Conservation (phyloP, 2,888 invertebrate genomes). For the Orgyia antiqua region DNA sequence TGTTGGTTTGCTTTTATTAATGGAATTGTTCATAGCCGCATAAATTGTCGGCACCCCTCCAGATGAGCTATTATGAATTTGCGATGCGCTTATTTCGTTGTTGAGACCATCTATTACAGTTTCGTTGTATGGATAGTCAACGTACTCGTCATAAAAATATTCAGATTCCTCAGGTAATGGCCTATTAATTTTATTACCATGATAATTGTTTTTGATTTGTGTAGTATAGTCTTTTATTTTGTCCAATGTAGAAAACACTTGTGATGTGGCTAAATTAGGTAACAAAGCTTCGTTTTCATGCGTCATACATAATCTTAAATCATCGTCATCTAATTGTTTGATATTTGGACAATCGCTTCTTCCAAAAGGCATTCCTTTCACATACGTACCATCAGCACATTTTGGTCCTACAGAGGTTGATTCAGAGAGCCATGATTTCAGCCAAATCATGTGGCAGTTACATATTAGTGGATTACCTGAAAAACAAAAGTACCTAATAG, state of each 20-base stretch:
- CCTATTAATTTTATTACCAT: slow-evolving; percentile 71
- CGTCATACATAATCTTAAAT: slow-evolving; percentile 77
- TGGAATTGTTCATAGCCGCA: slow-evolving; percentile 49
- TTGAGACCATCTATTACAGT: slow-evolving; percentile 61
- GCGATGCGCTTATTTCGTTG: slow-evolving; percentile 42
- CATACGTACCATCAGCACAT: slow-evolving; percentile 86
- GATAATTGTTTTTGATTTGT: slow-evolving; percentile 61
- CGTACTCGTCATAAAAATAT: slow-evolving; percentile 90
- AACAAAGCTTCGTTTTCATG: slow-evolving; percentile 83
- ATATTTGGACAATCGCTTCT: slow-evolving; percentile 81
- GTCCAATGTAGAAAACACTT: slow-evolving; percentile 79
- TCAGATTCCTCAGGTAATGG: slow-evolving; percentile 87
- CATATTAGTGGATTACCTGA: slow-evolving; percentile 90
- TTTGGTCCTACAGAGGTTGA: slow-evolving; percentile 85
- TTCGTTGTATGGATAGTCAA: slow-evolving; percentile 85
- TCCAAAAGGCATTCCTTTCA: slow-evolving; percentile 85
- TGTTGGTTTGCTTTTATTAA: slow-evolving; percentile 43
- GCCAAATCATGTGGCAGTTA: slow-evolving; percentile 89
- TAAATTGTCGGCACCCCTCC: slow-evolving; percentile 79
- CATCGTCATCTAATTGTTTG: slow-evolving; percentile 59
- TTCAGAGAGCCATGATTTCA: slow-evolving; percentile 89
- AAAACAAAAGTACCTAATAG: slow-evolving; percentile 18
- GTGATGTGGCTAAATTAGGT: slow-evolving; percentile 74
- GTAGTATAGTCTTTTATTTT: slow-evolving; percentile 69
- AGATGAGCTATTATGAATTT: slow-evolving; percentile 52